phyloP scores from a whole-genome alignment of 2,888 invertebrate genomes.

The Sminthurinus aureus region DNA sequence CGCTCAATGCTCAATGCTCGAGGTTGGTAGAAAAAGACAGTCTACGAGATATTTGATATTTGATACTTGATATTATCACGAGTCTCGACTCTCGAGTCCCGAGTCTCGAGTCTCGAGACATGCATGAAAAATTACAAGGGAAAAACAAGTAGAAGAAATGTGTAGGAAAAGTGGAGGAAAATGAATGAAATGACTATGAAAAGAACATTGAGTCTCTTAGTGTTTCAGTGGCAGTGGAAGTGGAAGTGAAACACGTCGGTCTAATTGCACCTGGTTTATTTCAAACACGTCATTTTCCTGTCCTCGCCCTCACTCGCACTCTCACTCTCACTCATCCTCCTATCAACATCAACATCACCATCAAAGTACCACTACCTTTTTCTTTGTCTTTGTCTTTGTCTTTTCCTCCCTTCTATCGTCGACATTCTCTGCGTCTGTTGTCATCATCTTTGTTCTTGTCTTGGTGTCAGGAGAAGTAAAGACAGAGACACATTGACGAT shows the following conservation, averaged over 20 bases:
- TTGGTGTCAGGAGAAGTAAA: neutral
- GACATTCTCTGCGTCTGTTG: too few species aligned
- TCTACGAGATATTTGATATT: neutral
- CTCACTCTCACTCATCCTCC: neutral
- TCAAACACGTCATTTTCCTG: constrained; percentile 18
- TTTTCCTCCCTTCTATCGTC: neutral
- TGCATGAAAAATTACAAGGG: neutral
- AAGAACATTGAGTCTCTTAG: too few species aligned
- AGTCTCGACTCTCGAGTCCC: neutral
- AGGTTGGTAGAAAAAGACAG: neutral
- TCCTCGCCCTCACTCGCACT: neutral
- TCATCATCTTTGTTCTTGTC: neutral
- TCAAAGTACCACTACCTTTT: too few species aligned
- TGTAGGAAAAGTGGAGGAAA: too few species aligned
- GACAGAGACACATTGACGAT: too few species aligned
- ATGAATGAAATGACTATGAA: too few species aligned
- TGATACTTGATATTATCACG: neutral
- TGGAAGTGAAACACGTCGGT: neutral
- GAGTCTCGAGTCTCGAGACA: neutral
- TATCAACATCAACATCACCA: too few species aligned
- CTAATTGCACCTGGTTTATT: constrained; percentile 14
- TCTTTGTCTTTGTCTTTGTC: neutral
- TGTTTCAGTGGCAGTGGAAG: too few species aligned
- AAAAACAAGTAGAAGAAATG: neutral
- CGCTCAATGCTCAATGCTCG: neutral